phyloP scores from a whole-genome alignment of 2,797 vertebrate genomes.

The Podarcis siculus region DNA sequence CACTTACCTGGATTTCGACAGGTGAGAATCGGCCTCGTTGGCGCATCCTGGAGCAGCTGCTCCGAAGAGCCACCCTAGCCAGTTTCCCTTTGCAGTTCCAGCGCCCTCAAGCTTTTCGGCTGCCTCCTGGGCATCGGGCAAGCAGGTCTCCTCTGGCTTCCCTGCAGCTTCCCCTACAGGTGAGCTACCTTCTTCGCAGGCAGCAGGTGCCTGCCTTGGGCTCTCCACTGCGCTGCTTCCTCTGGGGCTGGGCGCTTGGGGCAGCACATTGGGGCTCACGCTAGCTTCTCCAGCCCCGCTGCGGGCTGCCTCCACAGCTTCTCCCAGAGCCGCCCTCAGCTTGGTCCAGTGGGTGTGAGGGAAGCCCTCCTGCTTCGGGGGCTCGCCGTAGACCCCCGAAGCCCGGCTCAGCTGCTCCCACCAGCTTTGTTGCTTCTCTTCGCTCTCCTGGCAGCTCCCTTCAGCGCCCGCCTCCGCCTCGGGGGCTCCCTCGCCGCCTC shows the following conservation, averaged over 20 bases:
- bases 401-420: slow-evolving; percentile 79
- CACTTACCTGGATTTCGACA: slow-evolving; percentile 60
- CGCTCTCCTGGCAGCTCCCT: fast-evolving
- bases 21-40: slow-evolving; percentile 31
- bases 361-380: slow-evolving; percentile 60
- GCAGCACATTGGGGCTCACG: fast-evolving
- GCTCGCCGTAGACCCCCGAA: slow-evolving; percentile 66
- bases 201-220: fast-evolving
- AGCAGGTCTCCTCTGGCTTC: slow-evolving; percentile 20
- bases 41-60: slow-evolving; percentile 19
- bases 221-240: too few relatives aligned
- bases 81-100: background rate
- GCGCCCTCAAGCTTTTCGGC: background rate
- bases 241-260: background rate
- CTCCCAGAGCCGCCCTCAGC: background rate
- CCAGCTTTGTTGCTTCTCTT: slow-evolving; percentile 57
- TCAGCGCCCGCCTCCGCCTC: fast-evolving
- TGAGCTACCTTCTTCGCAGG: fast-evolving
- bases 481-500: slow-evolving; percentile 29
- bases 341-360: slow-evolving; percentile 68
- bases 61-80: slow-evolving; percentile 71
- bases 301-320: slow-evolving; percentile 9
- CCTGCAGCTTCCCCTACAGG: fast-evolving
- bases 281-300: fast-evolving
- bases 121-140: slow-evolving; percentile 66